Base-by-base conservation (phyloP, 2,888 invertebrate species). In the Zootermopsis nevadensis region DNA sequence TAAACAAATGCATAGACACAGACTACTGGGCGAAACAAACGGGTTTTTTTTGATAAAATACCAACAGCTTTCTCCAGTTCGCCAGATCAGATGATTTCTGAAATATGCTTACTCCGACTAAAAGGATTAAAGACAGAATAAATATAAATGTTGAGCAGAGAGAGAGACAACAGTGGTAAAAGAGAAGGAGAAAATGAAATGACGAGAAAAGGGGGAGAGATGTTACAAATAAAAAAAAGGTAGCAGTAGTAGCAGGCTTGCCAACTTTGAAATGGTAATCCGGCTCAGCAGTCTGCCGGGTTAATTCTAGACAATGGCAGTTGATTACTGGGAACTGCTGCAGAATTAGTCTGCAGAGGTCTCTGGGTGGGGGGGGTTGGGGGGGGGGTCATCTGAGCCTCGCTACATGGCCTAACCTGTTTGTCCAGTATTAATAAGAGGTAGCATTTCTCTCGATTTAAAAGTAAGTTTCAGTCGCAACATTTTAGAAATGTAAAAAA, bases 241-340 rank as follows among this genome's bases (percentile, higher is more conserved):
- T 60, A 60, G 60, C 60, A 60, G 60, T n/a, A 27, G 60, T 42
- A 77, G 76, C 60, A 81, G 80, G 83, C 83, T 81, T 80, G 83
- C 83, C 83, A 83, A 83, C 83, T 83, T 84, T 84, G 80, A 84
- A 84, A 84, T 82, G 84, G 82, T 82, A 84, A 84, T 84, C 84
- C 84, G 79, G 82, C 84, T 84, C 84, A 82, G 82, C 82, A 82
- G 66, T 76, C 53, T 77, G 33, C 27, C 35, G 81, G 79, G 84
- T 82, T 84, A 84, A 84, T 84, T 84, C 84, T 74, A 84, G 84
- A 84, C 82, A 84, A 84, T 84, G 84, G 84, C 81, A 84, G 84
- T 84, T 84, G 84, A 84, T 84, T 84, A 82, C 82, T 82, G 84
- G 42, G 83, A 83, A 76, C 77, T 76, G 82, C 76, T 60, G 55